phyloP scores from a whole-genome alignment of 2,113 vertebrate species.

The Poeciliopsis prolifica region DNA sequence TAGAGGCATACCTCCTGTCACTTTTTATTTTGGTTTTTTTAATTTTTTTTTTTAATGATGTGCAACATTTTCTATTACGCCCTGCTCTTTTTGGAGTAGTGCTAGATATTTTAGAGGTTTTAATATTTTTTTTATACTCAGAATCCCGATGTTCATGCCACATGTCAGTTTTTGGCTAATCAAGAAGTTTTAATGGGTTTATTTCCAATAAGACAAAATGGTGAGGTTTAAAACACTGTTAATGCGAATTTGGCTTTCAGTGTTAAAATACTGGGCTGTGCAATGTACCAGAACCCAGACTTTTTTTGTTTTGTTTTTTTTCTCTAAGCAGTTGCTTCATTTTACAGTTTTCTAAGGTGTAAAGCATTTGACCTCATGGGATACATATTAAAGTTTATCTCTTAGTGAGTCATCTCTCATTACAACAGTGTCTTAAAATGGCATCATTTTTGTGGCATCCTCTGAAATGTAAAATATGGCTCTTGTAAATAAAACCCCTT shows the following conservation, averaged over 20 bases:
- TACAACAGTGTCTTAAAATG: constrained; percentile 22
- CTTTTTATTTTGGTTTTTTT: constrained; percentile 25
- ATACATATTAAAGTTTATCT: constrained; percentile 58
- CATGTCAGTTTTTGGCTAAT: constrained; percentile 61
- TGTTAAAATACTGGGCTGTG: constrained; percentile 9
- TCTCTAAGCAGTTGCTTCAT: constrained; percentile 6
- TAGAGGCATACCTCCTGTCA: constrained; percentile 16
- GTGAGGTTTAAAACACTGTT: background rate
- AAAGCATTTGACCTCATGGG: constrained; percentile 15
- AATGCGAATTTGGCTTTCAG: constrained; percentile 5
- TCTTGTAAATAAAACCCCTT: constrained; percentile 76
- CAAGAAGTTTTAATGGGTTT: constrained; percentile 57
- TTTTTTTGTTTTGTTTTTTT: background rate
- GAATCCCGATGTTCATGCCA: constrained; percentile 36
- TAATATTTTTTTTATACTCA: constrained; percentile 55
- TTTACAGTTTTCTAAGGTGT: background rate
- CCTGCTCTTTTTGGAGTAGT: constrained; percentile 61
- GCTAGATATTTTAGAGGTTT: constrained; percentile 37
- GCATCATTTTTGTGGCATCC: constrained; percentile 12
- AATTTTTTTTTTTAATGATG: constrained; percentile 27
- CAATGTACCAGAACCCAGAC: constrained; percentile 7
- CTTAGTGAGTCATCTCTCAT: constrained; percentile 48
- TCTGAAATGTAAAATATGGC: constrained; percentile 68
- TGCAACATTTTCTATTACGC: constrained; percentile 44
- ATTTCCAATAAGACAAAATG: constrained; percentile 32